Conservation (phyloP, 2,888 invertebrate genomes). For the Dasysyrphus albostriatus region DNA sequence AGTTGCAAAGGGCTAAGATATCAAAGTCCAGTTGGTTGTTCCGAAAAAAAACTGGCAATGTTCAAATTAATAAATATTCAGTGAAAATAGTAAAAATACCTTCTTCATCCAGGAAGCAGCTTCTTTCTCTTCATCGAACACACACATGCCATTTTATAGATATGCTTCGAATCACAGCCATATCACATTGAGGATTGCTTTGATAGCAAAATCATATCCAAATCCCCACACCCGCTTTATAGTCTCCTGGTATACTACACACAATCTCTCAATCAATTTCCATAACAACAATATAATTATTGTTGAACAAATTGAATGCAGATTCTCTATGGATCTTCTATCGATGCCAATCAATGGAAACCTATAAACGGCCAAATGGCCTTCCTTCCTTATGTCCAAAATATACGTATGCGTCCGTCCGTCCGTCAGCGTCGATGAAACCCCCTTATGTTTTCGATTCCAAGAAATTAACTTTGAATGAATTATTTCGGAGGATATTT, state of each 20-base stretch:
- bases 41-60: neutral
- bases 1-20: neutral
- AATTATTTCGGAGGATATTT: conserved; percentile 72
- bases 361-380: conserved; percentile 32
- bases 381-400: conserved; percentile 19
- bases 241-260: neutral
- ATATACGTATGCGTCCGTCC: conserved; percentile 6
- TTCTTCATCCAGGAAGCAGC: conserved; percentile 4
- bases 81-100: conserved; percentile 14
- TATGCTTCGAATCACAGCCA: conserved; percentile 20
- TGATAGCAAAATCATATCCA: conserved; percentile 16
- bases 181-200: neutral
- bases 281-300: conserved; percentile 63
- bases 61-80: conserved; percentile 16
- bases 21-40: neutral
- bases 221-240: neutral
- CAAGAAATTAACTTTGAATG: conserved; percentile 74
- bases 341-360: conserved; percentile 39
- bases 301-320: conserved; percentile 64
- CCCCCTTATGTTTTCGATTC: conserved; percentile 59
- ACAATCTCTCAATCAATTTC: conserved; percentile 50
- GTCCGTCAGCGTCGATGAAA: neutral
- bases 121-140: neutral
- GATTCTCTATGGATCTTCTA: conserved; percentile 37
- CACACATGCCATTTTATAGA: conserved; percentile 18